Evolutionary conservation across 37 sponge, comb jelly and placozoan species (phyloP).

Genomic region (Hormiphora californensis): DNA sequence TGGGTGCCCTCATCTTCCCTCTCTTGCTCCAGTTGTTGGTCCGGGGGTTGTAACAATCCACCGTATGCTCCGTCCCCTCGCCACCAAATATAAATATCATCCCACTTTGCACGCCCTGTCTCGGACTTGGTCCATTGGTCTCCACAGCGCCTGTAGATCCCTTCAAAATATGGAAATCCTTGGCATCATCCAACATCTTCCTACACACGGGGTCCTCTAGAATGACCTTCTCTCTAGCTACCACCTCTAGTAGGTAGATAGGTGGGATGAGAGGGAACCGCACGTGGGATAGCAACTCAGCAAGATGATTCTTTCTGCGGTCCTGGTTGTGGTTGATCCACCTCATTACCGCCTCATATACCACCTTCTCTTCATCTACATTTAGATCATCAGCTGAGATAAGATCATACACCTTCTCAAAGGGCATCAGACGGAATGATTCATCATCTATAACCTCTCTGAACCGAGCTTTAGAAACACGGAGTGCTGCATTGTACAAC

Average conservation of each 20-base stretch:
- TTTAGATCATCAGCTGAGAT: conserved; percentile 54
- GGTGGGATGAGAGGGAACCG: conserved; percentile 50
- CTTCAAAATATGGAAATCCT: conserved; percentile 47
- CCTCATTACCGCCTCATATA: conserved; percentile 47
- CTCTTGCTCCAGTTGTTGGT: conserved; percentile 52
- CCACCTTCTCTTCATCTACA: conserved; percentile 53
- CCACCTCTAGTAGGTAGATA: conserved; percentile 45
- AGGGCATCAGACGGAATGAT: conserved; percentile 37
- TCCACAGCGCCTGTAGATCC: conserved; percentile 44
- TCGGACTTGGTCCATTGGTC: neutral
- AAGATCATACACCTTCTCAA: conserved; percentile 48
- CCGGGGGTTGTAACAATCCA: conserved; percentile 49
- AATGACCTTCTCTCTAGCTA: conserved; percentile 1
- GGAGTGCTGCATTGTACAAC: conserved; percentile 14
- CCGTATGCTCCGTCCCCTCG: conserved; percentile 11
- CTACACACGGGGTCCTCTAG: conserved; percentile 34
- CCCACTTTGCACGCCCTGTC: conserved; percentile 33
- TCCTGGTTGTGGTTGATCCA: conserved; percentile 43
- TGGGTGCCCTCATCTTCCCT: conserved; percentile 46
- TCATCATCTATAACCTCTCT: conserved; percentile 32
- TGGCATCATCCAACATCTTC: conserved; percentile 37
- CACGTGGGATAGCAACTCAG: conserved; percentile 20
- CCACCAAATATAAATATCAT: conserved; percentile 43
- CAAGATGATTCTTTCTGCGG: conserved; percentile 20
- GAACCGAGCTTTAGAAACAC: conserved; percentile 28